Percentiles rank a stretch among this genome's conserved stretches.
These are phyloP conservation scores for Cuculus canorus DNA, from an alignment of 2,797 vertebrate species.

Conservation along the genomic window DNA sequence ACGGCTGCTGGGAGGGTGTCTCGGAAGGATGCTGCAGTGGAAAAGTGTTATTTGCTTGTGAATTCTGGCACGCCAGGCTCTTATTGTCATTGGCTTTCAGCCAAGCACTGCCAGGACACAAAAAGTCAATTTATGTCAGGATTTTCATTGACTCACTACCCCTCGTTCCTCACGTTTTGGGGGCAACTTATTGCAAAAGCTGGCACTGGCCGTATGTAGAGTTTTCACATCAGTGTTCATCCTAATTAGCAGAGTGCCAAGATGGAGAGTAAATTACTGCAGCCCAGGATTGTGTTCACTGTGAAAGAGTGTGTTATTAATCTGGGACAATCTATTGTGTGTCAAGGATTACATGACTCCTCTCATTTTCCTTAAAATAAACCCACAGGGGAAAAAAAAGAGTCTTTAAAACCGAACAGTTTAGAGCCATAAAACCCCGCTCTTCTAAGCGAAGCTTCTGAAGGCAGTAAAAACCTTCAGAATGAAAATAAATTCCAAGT, in stretches of 20 bases:
- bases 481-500: constrained; percentile 6
- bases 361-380: neutral
- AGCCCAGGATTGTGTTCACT: neutral
- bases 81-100: constrained; percentile 52
- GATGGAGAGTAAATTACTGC: neutral
- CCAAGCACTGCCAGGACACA: constrained; percentile 54
- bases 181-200: neutral
- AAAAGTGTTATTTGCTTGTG: constrained; percentile 59
- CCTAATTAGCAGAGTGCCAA: neutral
- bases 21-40: neutral
- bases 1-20: constrained; percentile 23
- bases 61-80: neutral
- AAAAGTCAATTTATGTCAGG: constrained; percentile 29
- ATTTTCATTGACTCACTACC: neutral
- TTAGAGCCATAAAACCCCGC: neutral
- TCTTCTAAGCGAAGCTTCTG: neutral
- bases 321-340: neutral
- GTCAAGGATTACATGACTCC: neutral
- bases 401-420: neutral
- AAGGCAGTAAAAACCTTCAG: neutral
- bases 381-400: neutral
- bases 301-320: neutral
- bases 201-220: neutral
- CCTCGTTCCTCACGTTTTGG: neutral
- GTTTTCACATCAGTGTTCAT: neutral